These are phyloP conservation scores for Neopelma chrysocephalum DNA, from an alignment of 2,797 vertebrate species.

Conservation along the genomic window DNA sequence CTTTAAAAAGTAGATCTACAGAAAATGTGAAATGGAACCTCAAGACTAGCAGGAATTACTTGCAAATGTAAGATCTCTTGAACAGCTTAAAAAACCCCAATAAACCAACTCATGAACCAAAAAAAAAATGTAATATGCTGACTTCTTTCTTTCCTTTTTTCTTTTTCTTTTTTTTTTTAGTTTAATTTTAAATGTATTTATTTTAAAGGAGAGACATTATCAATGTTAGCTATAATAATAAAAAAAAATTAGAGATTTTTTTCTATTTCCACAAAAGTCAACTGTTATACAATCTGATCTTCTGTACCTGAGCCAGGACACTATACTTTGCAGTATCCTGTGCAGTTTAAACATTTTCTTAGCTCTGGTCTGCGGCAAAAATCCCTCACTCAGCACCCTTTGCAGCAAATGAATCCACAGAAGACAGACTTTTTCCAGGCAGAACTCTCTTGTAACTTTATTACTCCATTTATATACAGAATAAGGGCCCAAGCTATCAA, in stretches of 20 bases:
- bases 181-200: background rate
- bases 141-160: background rate
- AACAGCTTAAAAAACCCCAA: background rate
- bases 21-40: background rate
- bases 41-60: background rate
- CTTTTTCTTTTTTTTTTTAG: too few species aligned
- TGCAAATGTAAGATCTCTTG: background rate
- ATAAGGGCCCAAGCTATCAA: too few species aligned
- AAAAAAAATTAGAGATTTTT: background rate
- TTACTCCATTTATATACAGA: too few species aligned
- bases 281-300: background rate
- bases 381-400: too few species aligned
- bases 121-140: background rate
- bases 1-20: background rate
- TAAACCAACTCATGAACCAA: background rate
- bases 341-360: background rate
- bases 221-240: background rate
- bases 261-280: background rate
- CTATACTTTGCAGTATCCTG: background rate
- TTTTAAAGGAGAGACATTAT: background rate
- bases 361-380: background rate
- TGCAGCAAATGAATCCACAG: too few species aligned
- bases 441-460: too few species aligned
- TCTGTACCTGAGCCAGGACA: background rate
- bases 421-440: too few species aligned